phyloP scores from a whole-genome alignment of 2,888 invertebrate genomes.

The Petrophora chlorosata region DNA sequence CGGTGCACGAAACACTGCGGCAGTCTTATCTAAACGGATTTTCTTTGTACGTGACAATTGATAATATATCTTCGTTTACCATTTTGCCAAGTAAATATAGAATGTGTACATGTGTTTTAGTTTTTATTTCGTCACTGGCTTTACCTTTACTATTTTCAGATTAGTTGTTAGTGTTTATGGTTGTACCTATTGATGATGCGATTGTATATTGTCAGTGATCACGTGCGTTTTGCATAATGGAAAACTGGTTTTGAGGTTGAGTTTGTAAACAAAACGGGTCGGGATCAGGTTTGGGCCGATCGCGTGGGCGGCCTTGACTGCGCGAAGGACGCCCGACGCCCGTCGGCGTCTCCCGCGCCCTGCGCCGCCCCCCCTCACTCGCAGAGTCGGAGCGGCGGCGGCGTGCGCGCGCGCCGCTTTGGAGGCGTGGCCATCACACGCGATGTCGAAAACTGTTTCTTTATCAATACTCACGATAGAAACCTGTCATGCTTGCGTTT shows the following conservation, averaged over 20 bases:
- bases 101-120: slow-evolving; percentile 14
- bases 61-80: slow-evolving; percentile 17
- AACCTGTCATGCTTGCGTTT: slow-evolving; percentile 9
- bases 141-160: neutral
- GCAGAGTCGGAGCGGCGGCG: no score
- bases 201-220: slow-evolving; percentile 12
- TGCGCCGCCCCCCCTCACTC: slow-evolving; percentile 40
- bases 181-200: slow-evolving; percentile 1
- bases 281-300: slow-evolving; percentile 58
- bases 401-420: slow-evolving; percentile 50
- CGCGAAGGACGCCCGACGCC: slow-evolving; percentile 67
- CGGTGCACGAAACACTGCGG: slow-evolving; percentile 4
- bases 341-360: no score
- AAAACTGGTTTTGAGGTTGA: slow-evolving; percentile 52
- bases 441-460: slow-evolving; percentile 44
- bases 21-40: slow-evolving; percentile 9
- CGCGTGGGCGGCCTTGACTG: slow-evolving; percentile 76
- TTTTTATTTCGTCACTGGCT: slow-evolving; percentile 12
- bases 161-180: no score
- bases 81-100: slow-evolving; percentile 16
- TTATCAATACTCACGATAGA: slow-evolving; percentile 15
- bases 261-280: slow-evolving; percentile 59
- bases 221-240: slow-evolving; percentile 28
- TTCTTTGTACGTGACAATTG: slow-evolving; percentile 32
- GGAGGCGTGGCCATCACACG: slow-evolving; percentile 60